Base-by-base conservation (phyloP, 2,888 invertebrate species). In the Hydroisotoma schaefferi region DNA sequence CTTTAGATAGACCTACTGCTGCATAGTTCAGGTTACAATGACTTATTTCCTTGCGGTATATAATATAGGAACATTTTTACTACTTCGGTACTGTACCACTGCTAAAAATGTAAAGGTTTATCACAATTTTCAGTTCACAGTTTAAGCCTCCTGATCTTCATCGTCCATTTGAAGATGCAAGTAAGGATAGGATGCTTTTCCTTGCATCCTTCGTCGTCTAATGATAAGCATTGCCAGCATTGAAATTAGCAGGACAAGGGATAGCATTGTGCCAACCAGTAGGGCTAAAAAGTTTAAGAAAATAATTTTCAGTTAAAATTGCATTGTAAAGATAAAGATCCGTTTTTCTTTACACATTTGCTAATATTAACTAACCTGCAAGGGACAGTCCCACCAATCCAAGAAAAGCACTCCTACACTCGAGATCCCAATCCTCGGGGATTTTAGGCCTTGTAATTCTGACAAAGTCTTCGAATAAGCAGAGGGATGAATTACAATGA, bases 391-490 rank as follows among this genome's bases (percentile, higher is more conserved):
- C 52, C 2, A 18, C 37, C 18, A 52, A 33, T 27, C 37, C 52
- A 20, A 52, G 18, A 46, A 55, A 62, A 58, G n/a, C 46, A 6
- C 44, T 29, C 22, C 40, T 74, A 73, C 89, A 90, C 74, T 88
- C 89, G 0, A 76, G 74, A 8, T 84, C 80, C 87, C 88, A 88
- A 72, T 87, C 78, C 2, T 80, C 78, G 18, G 83, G 81, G 55
- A 86, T 75, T 0, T 87, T 76, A 62, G 85, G 82, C 38, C 81
- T 78, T 64, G 87, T 84, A 29, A 84, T 68, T 10, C 75, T 70
- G n/a, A 78, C 74, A 75, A 86, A 86, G 70, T 81, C 77, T 3
- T 80, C 76, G 2, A 88, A 73, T 0, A 85, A 83, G 73, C 90
- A 90, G 15, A 80, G 76, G 20, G 44, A 18, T 2, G 78, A 70